These are phyloP conservation scores for Cremastinae sp. DNA, from an alignment of 2,888 invertebrate genomes.

Conservation along the genomic window DNA sequence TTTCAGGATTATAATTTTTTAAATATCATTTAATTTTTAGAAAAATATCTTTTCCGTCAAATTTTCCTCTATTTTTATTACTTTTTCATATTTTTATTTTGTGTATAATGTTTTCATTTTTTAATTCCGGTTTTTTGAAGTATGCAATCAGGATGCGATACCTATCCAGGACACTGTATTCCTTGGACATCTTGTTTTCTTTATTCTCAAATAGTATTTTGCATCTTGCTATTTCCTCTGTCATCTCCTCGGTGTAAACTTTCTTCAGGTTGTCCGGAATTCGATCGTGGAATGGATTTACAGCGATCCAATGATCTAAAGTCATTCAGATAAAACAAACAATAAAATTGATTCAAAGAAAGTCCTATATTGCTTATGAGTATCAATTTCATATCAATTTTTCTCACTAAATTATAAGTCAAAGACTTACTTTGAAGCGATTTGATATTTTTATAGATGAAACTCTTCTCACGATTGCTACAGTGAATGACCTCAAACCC, in stretches of 20 bases:
- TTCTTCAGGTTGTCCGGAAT: slow-evolving; percentile 83
- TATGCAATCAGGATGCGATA: slow-evolving; percentile 75
- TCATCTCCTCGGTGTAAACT: slow-evolving; percentile 84
- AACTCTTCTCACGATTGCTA: slow-evolving; percentile 83
- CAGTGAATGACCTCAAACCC: slow-evolving; percentile 85
- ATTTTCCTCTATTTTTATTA: too few species aligned
- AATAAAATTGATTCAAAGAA: too few species aligned
- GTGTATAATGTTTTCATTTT: neutral
- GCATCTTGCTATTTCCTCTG: slow-evolving; percentile 81
- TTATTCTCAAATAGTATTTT: slow-evolving; percentile 79
- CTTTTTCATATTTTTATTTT: too few species aligned
- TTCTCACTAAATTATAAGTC: neutral
- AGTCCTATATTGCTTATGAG: too few species aligned
- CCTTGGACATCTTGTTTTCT: slow-evolving; percentile 78
- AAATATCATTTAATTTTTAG: too few species aligned
- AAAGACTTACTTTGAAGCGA: slow-evolving; percentile 83
- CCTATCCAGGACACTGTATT: slow-evolving; percentile 79
- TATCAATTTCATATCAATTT: slow-evolving; percentile 3
- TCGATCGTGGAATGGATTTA: slow-evolving; percentile 86
- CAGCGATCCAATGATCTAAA: slow-evolving; percentile 85
- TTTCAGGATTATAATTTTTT: too few species aligned
- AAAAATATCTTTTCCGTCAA: too few species aligned
- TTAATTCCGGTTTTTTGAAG: slow-evolving; percentile 69
- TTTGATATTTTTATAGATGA: slow-evolving; percentile 82
- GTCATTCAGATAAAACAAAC: slow-evolving; percentile 62